Evolutionary conservation across 2,888 invertebrate genomes (phyloP).

Genomic region (Polymixis lichenea): DNA sequence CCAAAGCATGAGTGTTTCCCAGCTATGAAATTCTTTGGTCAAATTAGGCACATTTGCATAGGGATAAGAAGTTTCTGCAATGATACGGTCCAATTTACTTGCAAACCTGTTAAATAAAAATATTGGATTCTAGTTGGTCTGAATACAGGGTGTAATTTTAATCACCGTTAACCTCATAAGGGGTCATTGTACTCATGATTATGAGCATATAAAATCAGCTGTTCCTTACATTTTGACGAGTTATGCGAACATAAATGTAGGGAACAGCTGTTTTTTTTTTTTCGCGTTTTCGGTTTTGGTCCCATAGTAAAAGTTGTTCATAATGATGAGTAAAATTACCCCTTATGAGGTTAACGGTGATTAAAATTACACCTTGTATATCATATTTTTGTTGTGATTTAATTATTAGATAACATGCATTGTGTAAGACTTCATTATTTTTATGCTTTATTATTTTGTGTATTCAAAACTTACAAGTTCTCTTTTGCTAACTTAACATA

Average conservation of each 20-base stretch:
- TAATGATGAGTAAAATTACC: too few relatives aligned
- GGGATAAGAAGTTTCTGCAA: background rate
- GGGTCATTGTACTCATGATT: too few relatives aligned
- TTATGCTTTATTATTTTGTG: background rate
- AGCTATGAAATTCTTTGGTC: slow-evolving; percentile 69
- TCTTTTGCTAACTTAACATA: slow-evolving; percentile 64
- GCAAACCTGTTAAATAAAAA: slow-evolving; percentile 31
- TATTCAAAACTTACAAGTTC: slow-evolving; percentile 67
- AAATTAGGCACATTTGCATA: slow-evolving; percentile 28
- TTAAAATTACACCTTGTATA: too few relatives aligned
- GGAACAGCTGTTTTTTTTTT: too few relatives aligned
- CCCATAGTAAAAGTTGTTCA: too few relatives aligned
- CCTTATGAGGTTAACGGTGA: too few relatives aligned
- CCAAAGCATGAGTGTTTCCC: slow-evolving; percentile 72
- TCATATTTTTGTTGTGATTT: slow-evolving; percentile 7
- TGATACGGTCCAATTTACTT: background rate
- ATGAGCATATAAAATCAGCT: too few relatives aligned
- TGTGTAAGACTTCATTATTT: background rate
- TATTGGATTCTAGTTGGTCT: background rate
- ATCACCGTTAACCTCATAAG: too few relatives aligned
- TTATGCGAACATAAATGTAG: too few relatives aligned
- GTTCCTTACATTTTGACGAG: too few relatives aligned
- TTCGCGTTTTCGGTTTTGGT: too few relatives aligned
- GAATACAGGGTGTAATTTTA: too few relatives aligned
- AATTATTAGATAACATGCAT: background rate